Conservation (phyloP, 2,888 invertebrate genomes). For the Drosophila paramelanica region DNA sequence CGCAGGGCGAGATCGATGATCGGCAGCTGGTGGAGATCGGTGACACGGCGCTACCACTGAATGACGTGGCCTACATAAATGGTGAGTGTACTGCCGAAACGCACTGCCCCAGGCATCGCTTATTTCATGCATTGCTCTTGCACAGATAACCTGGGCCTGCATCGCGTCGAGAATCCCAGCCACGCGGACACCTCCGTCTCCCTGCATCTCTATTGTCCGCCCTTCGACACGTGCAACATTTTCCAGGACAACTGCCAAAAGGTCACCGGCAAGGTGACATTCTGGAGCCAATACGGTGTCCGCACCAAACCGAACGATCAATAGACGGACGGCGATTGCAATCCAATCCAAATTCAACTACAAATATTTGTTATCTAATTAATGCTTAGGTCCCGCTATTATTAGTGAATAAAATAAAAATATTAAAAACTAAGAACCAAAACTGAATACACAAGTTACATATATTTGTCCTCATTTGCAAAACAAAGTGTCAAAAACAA, state of each 20-base stretch:
- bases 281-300: constrained; percentile 96
- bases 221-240: constrained; percentile 93
- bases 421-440: constrained; percentile 21
- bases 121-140: neutral
- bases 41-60: constrained; percentile 88
- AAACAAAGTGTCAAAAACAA: constrained; percentile 2
- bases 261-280: constrained; percentile 90
- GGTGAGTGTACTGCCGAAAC: constrained; percentile 86
- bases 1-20: constrained; percentile 78
- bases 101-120: no score
- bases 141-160: constrained; percentile 96
- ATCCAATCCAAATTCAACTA: no score
- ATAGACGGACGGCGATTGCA: constrained; percentile 31
- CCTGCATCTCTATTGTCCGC: constrained; percentile 97
- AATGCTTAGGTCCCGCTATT: constrained; percentile 44
- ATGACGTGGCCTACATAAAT: constrained; percentile 97
- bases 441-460: neutral
- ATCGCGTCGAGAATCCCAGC: constrained; percentile 97
- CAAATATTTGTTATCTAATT: constrained; percentile 60
- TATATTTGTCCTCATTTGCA: neutral
- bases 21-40: constrained; percentile 88
- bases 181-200: constrained; percentile 95
- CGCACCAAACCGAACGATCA: constrained; percentile 65
- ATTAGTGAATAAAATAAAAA: constrained; percentile 54
- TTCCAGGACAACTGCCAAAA: constrained; percentile 96